Conservation (phyloP, 2,797 vertebrate genomes). For the Mormyrus proboscirostris region DNA sequence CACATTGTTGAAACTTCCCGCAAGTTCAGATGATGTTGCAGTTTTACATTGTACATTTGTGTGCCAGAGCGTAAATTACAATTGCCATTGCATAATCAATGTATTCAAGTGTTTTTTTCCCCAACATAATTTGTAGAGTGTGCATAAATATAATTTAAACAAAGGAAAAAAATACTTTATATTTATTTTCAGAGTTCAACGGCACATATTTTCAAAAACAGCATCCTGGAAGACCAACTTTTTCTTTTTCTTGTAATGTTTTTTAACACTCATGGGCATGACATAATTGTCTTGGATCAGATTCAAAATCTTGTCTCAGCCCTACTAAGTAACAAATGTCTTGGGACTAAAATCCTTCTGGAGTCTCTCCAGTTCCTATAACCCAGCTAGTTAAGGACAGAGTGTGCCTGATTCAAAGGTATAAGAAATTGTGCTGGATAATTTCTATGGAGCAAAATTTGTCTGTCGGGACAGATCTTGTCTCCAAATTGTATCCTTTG, state of each 20-base stretch:
- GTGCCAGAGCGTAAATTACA: background rate
- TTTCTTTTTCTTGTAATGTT: background rate
- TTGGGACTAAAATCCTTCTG: background rate
- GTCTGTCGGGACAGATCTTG: background rate
- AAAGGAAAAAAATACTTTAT: background rate
- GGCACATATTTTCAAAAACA: background rate
- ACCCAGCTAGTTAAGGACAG: slow-evolving; percentile 1
- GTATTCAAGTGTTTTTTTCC: background rate
- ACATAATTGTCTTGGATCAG: background rate
- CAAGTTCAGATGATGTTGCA: background rate
- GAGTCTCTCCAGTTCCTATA: background rate
- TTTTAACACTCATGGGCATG: background rate
- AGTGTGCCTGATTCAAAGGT: background rate
- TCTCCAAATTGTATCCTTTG: background rate
- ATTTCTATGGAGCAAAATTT: background rate
- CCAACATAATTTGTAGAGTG: background rate
- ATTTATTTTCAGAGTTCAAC: background rate
- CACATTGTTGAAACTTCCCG: background rate
- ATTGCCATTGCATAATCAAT: background rate
- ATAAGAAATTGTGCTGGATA: background rate
- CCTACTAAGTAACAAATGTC: background rate
- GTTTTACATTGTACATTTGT: background rate
- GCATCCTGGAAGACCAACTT: background rate
- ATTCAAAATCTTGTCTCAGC: background rate
- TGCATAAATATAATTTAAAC: background rate